Evolutionary conservation across 2,797 vertebrate genomes (phyloP), one percentile per base, ranked within the genome.

Genomic region (Synaphobranchus kaupii): DNA sequence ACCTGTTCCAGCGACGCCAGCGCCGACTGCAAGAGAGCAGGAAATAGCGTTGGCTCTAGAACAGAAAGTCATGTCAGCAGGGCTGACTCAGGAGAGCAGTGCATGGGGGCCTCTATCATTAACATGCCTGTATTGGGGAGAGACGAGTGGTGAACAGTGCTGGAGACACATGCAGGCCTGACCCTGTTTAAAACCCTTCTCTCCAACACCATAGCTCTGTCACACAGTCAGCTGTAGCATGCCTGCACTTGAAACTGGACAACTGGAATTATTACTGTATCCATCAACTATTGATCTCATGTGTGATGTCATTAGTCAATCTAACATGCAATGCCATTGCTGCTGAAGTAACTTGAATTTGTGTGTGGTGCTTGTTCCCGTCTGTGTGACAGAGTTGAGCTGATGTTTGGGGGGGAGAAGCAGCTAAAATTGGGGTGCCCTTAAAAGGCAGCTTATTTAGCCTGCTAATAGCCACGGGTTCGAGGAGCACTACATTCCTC

Each of bases 1-100:
- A 98, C 81, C 98, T 96, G 94, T 99, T 99, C 98, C 98, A 99
- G 86, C 97, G 97, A 89, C 98, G 97, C 97, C 97, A 99, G 93
- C 98, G 97, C 48, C 98, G 98, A 95, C 98, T 99, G 92, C 63
- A 87, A 47, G 25, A 76, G 15, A 76, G 17, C 73, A 15, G 52
- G 63, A 81, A 60, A 8, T n/a, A 78, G 83, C 31, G n/a, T 86
- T 39, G 60, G 39, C 9, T 78, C 73, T 44, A 50, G 44, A 81
- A 6, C 78, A 50, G 47, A 47, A 44, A 47, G 31, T 56, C 56
- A 86, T 54, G 47, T 87, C 80, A 60, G 28, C 13, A n/a, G 52
- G 31, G 85, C 12, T 78, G 63, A 76, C 52, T 4, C 50, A 2
- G 39, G 31, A 76, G 39, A 47, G 86, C 15, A 86, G 28, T 56